These are phyloP conservation scores for Acleris emargana DNA, from an alignment of 2,888 invertebrate genomes.

Conservation along the genomic window DNA sequence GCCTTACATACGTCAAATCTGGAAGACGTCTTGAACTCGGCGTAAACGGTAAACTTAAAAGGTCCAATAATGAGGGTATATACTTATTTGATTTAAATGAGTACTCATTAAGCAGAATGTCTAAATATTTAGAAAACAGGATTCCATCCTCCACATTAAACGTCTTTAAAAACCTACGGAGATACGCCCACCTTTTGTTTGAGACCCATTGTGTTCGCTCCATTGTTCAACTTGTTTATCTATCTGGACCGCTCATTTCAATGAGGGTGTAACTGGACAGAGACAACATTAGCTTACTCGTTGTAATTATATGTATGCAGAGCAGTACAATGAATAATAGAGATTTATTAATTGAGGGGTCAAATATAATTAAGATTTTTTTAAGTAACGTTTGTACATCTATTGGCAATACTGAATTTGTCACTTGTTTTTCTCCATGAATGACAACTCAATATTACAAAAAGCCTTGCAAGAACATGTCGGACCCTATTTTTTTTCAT, in stretches of 20 bases:
- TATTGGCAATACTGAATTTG: no score
- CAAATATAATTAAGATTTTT: no score
- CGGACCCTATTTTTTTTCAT: no score
- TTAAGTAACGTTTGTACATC: no score
- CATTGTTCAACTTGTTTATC: slow-evolving; percentile 25
- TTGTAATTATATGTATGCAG: not conserved
- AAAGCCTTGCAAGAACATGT: no score
- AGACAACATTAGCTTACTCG: slow-evolving; percentile 12
- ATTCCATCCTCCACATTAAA: slow-evolving; percentile 3
- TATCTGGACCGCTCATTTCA: slow-evolving; percentile 22
- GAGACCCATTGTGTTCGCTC: slow-evolving; percentile 17
- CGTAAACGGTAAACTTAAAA: no score
- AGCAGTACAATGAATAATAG: not conserved
- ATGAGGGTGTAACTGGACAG: slow-evolving; percentile 14
- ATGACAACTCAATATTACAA: no score
- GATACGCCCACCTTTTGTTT: slow-evolving; percentile 10
- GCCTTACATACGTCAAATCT: no score
- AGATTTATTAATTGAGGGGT: not conserved
- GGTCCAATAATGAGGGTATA: no score
- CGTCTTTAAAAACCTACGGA: slow-evolving; percentile 8
- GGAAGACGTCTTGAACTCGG: no score
- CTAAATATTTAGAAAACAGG: not conserved
- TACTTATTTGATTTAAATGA: no score
- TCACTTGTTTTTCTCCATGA: no score
- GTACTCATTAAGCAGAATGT: not conserved